Evolutionary conservation across 1,140 invertebrate species (phyloP).

Genomic region (Drosophila santomea): DNA sequence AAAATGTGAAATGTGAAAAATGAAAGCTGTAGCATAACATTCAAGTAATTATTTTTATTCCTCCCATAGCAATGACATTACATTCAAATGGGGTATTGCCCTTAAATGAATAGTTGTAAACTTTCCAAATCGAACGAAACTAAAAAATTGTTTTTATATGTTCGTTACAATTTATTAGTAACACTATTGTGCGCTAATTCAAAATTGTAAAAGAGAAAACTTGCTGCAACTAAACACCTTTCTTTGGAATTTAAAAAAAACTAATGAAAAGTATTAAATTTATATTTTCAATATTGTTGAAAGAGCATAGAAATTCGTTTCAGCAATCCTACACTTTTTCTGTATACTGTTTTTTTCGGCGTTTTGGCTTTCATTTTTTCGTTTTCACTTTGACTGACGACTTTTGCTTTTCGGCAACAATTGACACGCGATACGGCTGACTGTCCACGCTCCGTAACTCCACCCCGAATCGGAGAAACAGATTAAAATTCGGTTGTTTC

Average conservation of each 20-base stretch:
- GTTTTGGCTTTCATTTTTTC: slow-evolving; percentile 24
- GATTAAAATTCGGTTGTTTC: slow-evolving; percentile 8
- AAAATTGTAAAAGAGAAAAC: too few relatives aligned
- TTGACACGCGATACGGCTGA: slow-evolving; percentile 75
- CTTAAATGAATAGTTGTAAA: too few relatives aligned
- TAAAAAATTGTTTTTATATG: too few relatives aligned
- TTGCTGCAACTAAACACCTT: too few relatives aligned
- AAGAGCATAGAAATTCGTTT: slow-evolving; percentile 7
- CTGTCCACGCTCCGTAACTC: neutral
- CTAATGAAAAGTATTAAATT: too few relatives aligned
- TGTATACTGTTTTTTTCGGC: slow-evolving; percentile 10
- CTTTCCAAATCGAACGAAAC: too few relatives aligned
- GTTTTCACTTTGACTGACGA: slow-evolving; percentile 63
- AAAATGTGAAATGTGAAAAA: slow-evolving; percentile 78
- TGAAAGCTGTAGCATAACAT: slow-evolving; percentile 78
- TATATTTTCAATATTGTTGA: neutral
- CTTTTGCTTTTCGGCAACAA: slow-evolving; percentile 67
- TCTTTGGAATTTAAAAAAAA: too few relatives aligned
- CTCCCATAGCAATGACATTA: slow-evolving; percentile 11
- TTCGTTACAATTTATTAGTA: too few relatives aligned
- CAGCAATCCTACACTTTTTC: neutral
- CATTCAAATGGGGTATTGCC: neutral
- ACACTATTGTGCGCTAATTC: too few relatives aligned
- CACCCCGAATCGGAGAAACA: neutral
- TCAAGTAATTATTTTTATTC: slow-evolving; percentile 78